These are phyloP conservation scores for Sinotaia quadrata DNA, from an alignment of 2,888 invertebrate species.

Conservation along the genomic window DNA sequence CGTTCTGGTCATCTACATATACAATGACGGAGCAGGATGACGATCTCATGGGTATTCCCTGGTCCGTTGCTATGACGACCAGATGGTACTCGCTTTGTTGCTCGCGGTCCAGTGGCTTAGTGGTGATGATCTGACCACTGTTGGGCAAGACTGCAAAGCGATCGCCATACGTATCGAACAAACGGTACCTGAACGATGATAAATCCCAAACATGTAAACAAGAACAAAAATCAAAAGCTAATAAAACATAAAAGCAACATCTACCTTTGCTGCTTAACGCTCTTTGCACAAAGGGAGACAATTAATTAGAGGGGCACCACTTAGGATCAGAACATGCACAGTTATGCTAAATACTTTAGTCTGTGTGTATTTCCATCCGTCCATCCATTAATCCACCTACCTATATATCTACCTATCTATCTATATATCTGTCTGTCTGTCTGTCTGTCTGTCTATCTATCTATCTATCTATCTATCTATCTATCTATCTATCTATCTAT, in stretches of 20 bases:
- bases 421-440: too few species aligned
- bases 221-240: too few species aligned
- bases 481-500: slow-evolving; percentile 1
- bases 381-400: not conserved
- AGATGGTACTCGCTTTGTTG: slow-evolving; percentile 59
- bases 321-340: too few species aligned
- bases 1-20: slow-evolving; percentile 84
- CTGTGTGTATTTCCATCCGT: not conserved
- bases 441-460: too few species aligned
- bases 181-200: slow-evolving; percentile 78
- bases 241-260: too few species aligned
- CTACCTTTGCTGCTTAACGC: too few species aligned
- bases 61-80: slow-evolving; percentile 68
- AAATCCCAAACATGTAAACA: not conserved
- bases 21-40: slow-evolving; percentile 77
- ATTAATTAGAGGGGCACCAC: too few species aligned
- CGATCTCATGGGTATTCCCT: slow-evolving; percentile 55
- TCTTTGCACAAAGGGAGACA: too few species aligned
- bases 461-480: slow-evolving; percentile 1
- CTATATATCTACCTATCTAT: too few species aligned
- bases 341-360: too few species aligned
- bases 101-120: slow-evolving; percentile 83
- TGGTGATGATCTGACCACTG: slow-evolving; percentile 81
- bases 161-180: slow-evolving; percentile 81
- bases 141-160: slow-evolving; percentile 85